Conservation (phyloP, 2,113 vertebrate genomes). For the Edolisoma coerulescens region DNA sequence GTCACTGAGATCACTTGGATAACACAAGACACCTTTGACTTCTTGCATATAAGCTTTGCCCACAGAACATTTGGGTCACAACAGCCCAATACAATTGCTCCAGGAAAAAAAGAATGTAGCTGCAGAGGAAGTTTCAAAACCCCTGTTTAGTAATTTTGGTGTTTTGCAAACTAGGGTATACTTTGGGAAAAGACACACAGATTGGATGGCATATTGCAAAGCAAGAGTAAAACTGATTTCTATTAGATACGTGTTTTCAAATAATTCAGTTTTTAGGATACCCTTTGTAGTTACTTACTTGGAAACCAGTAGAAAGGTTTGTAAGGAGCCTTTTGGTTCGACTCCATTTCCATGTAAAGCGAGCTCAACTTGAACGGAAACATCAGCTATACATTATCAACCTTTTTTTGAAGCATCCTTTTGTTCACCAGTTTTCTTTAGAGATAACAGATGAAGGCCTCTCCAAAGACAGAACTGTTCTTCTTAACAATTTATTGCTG, state of each 20-base stretch:
- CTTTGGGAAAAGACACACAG: background rate
- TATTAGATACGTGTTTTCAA: background rate
- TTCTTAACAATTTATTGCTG: background rate
- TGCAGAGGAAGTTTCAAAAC: constrained; percentile 49
- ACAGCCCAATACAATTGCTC: background rate
- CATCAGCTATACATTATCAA: background rate
- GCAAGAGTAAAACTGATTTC: background rate
- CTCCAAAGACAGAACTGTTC: background rate
- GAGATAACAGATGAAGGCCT: background rate
- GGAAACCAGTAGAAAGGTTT: background rate
- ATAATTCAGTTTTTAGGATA: background rate
- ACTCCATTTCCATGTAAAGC: background rate
- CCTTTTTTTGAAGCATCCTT: background rate
- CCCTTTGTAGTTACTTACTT: background rate
- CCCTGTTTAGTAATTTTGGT: constrained; percentile 1
- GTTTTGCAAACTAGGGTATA: constrained; percentile 10
- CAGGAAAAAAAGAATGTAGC: background rate
- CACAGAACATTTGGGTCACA: background rate
- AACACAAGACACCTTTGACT: background rate
- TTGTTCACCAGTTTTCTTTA: background rate
- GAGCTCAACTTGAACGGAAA: background rate
- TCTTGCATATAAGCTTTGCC: background rate
- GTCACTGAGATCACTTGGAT: background rate
- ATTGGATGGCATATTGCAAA: background rate
- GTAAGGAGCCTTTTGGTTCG: background rate